Evolutionary conservation across 2,797 vertebrate genomes (phyloP).

Genomic region (Moxostoma hubbsi): DNA sequence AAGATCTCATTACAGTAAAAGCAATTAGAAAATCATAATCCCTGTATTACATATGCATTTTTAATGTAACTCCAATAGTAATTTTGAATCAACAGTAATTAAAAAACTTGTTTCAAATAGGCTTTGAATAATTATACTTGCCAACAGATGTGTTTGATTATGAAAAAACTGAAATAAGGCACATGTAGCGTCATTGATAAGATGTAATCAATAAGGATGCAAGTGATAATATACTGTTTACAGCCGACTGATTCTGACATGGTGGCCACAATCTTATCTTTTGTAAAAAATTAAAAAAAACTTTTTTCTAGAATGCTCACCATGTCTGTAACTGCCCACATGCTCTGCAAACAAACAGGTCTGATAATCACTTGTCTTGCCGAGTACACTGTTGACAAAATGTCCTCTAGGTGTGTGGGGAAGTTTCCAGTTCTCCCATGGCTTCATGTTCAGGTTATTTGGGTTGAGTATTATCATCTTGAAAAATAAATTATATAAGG

Average conservation of each 20-base stretch:
- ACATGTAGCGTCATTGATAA: conserved; percentile 38
- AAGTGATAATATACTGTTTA: conserved; percentile 58
- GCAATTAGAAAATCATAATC: no score
- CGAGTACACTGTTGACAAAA: conserved; percentile 49
- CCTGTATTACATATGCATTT: no score
- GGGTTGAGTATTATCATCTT: conserved; percentile 49
- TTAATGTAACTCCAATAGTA: no score
- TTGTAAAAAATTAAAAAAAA: background rate
- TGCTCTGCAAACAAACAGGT: conserved; percentile 55
- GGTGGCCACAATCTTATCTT: conserved; percentile 57
- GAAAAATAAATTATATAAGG: conserved; percentile 58
- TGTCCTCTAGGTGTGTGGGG: conserved; percentile 28
- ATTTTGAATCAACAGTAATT: no score
- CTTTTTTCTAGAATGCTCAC: conserved; percentile 44
- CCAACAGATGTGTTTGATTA: conserved; percentile 51
- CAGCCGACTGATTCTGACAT: conserved; percentile 46
- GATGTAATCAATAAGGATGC: conserved; percentile 44
- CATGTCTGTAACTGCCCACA: conserved; percentile 46
- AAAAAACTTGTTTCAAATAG: conserved; percentile 39
- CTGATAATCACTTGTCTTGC: conserved; percentile 44
- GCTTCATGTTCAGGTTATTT: conserved; percentile 45
- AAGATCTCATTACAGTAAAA: no score
- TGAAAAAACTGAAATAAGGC: conserved; percentile 31
- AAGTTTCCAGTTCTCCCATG: conserved; percentile 50
- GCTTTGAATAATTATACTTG: conserved; percentile 47